These are phyloP conservation scores for Mastomys coucha DNA, from an alignment of 2,113 vertebrate genomes.

Conservation along the genomic window DNA sequence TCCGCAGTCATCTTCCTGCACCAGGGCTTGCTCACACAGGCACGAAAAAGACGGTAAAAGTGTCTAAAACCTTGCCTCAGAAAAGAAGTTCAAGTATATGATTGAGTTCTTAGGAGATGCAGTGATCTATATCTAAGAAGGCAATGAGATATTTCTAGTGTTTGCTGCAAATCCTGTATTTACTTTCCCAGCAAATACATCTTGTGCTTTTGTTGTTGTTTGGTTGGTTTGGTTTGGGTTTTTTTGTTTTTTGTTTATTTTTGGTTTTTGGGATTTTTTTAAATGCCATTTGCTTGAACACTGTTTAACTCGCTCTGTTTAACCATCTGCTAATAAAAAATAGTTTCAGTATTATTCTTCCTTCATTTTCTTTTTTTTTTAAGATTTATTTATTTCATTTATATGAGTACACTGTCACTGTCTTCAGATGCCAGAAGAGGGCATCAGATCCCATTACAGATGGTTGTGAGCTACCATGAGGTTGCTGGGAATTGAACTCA, in stretches of 20 bases:
- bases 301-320: not conserved
- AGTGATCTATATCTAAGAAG: too few species aligned
- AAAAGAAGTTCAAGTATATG: constrained; percentile 89
- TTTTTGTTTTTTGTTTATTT: not conserved
- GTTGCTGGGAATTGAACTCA: too few species aligned
- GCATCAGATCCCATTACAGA: too few species aligned
- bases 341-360: not conserved
- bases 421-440: too few species aligned
- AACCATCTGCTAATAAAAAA: not conserved
- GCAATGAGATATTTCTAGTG: not conserved
- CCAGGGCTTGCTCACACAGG: constrained; percentile 56
- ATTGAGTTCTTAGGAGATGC: constrained; percentile 27
- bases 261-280: not conserved
- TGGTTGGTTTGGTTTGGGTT: not conserved
- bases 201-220: not conserved
- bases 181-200: not conserved
- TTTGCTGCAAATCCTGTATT: not conserved
- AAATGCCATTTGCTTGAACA: not conserved
- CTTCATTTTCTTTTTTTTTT: not conserved
- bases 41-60: constrained; percentile 45
- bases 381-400: too few species aligned
- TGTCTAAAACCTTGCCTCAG: constrained; percentile 44
- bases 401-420: too few species aligned
- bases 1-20: constrained; percentile 73
- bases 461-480: too few species aligned